These are phyloP conservation scores for Leptoclinus maculatus DNA, from an alignment of 2,797 vertebrate species.

Conservation along the genomic window DNA sequence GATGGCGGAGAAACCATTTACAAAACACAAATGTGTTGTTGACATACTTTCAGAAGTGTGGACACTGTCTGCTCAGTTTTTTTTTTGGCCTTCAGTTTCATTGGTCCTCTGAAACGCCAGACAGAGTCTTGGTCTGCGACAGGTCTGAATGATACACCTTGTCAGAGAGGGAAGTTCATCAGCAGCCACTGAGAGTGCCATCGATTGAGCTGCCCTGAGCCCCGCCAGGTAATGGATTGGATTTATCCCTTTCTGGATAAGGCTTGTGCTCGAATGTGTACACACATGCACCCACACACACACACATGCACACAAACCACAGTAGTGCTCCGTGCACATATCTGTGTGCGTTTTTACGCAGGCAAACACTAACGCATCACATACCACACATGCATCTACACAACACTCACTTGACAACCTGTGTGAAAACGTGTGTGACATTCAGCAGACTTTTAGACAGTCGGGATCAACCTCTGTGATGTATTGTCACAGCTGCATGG, in stretches of 20 bases:
- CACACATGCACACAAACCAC: conserved; percentile 27
- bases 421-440: conserved; percentile 65
- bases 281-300: conserved; percentile 12
- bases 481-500: conserved; percentile 71
- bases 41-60: conserved; percentile 13
- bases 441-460: conserved; percentile 72
- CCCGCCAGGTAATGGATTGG: conserved; percentile 79
- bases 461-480: conserved; percentile 74
- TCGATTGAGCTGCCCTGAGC: conserved; percentile 79
- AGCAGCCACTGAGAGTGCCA: conserved; percentile 78
- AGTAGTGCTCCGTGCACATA: conserved; percentile 27
- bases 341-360: conserved; percentile 19
- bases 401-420: conserved; percentile 43
- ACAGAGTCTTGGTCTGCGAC: conserved; percentile 65
- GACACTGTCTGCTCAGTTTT: conserved; percentile 28
- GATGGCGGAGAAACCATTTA: neutral
- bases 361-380: conserved; percentile 10
- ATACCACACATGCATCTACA: conserved; percentile 9
- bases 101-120: conserved; percentile 64
- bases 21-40: conserved; percentile 14
- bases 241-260: conserved; percentile 79
- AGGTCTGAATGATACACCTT: conserved; percentile 80
- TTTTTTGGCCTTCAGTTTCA: conserved; percentile 57
- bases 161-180: conserved; percentile 82
- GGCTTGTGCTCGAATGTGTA: conserved; percentile 48